Percentiles rank a stretch among this genome's conserved stretches.
These are phyloP conservation scores for Arctia plantaginis DNA, from an alignment of 2,888 invertebrate species.

Conservation along the genomic window DNA sequence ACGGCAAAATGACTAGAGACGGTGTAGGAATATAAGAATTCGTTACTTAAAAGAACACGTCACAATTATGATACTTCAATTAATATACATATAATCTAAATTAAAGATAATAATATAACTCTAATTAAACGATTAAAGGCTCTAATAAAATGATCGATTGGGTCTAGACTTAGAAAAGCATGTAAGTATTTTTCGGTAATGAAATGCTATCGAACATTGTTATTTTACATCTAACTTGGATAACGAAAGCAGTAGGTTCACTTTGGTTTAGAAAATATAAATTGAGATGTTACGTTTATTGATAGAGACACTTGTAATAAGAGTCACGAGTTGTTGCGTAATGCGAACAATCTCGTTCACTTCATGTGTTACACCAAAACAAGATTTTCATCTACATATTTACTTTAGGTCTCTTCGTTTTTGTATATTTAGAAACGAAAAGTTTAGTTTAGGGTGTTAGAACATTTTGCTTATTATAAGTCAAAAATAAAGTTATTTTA, in stretches of 20 bases:
- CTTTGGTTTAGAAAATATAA: constrained; percentile 54
- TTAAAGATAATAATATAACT: constrained; percentile 5
- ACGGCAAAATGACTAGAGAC: not conserved
- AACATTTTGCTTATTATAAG: not conserved
- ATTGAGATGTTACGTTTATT: constrained; percentile 70
- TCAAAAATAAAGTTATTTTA: not conserved
- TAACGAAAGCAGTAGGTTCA: constrained; percentile 51
- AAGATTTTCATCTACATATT: constrained; percentile 52
- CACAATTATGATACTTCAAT: constrained; percentile 27
- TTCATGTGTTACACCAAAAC: constrained; percentile 69
- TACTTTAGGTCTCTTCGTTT: constrained; percentile 19
- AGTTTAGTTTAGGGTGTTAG: not conserved
- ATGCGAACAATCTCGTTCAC: constrained; percentile 73
- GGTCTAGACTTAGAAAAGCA: constrained; percentile 69
- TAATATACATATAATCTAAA: constrained; percentile 57
- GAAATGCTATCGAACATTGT: constrained; percentile 45
- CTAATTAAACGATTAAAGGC: constrained; percentile 18
- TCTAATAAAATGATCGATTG: constrained; percentile 65
- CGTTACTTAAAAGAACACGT: constrained; percentile 17
- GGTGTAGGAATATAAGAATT: not conserved
- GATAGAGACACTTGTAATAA: constrained; percentile 69
- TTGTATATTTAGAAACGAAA: constrained; percentile 2
- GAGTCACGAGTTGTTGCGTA: constrained; percentile 86
- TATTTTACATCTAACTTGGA: constrained; percentile 58
- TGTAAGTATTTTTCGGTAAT: constrained; percentile 68